A percentile compares a stretch with the other conserved stretches of the same genome.
Conservation (phyloP, 2,113 vertebrate species). For the Ptilonorhynchus violaceus region DNA sequence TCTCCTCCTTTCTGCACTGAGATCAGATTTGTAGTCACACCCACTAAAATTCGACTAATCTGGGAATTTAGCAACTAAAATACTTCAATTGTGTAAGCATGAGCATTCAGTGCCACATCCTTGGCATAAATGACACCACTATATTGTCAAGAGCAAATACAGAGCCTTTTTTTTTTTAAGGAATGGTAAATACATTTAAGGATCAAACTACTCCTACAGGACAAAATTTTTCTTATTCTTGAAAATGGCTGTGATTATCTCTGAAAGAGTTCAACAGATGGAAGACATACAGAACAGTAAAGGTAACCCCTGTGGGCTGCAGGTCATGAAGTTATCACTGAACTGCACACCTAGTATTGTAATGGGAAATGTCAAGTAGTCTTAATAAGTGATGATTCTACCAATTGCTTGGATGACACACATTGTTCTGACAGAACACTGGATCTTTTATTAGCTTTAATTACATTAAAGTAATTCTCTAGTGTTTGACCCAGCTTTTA, state of each 20-base stretch:
- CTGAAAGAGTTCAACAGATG: neutral
- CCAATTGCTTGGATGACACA: neutral
- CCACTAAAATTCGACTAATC: neutral
- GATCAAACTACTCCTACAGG: neutral
- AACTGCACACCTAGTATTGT: neutral
- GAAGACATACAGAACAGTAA: neutral
- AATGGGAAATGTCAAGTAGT: neutral
- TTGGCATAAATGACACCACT: neutral
- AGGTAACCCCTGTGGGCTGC: neutral
- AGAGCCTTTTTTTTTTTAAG: neutral
- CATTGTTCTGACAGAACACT: neutral
- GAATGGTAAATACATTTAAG: neutral
- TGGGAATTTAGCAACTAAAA: neutral
- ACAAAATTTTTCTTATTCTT: neutral
- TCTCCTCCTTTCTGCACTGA: neutral
- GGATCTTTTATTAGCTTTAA: slow-evolving; percentile 32
- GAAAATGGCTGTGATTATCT: neutral
- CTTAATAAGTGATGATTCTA: neutral
- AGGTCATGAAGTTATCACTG: neutral
- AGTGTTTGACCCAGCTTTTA: slow-evolving; percentile 12
- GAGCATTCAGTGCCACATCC: neutral
- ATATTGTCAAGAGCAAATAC: neutral
- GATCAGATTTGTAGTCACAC: neutral
- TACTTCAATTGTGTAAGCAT: neutral
- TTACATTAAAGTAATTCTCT: neutral